Evolutionary conservation across 2,797 vertebrate genomes (phyloP).

Genomic region (Sorex maritimensis): DNA sequence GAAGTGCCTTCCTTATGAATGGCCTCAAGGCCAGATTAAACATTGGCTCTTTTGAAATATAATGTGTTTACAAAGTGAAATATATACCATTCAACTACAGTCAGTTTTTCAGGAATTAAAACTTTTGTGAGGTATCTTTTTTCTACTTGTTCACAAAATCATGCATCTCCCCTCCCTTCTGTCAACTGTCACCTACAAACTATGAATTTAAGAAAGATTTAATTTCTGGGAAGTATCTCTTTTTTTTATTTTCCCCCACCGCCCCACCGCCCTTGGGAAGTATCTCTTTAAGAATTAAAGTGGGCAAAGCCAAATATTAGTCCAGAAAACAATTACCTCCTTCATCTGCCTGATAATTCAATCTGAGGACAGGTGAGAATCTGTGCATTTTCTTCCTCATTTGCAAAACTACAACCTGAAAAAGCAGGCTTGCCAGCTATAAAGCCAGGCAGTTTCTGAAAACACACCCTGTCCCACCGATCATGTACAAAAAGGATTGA

Average conservation of each 20-base stretch:
- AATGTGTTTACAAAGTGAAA: slow-evolving; percentile 63
- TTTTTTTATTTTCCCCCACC: not conserved
- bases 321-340: slow-evolving; percentile 21
- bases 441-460: slow-evolving; percentile 58
- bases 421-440: slow-evolving; percentile 34
- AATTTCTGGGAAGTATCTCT: not conserved
- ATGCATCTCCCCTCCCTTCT: not conserved
- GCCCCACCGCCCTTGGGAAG: too few species aligned
- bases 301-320: not conserved
- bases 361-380: not conserved
- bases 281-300: slow-evolving; percentile 35
- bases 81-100: not conserved
- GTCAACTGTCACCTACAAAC: slow-evolving; percentile 33
- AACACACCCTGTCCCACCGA: slow-evolving; percentile 55
- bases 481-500: slow-evolving; percentile 66
- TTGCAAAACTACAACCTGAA: slow-evolving; percentile 48
- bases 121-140: not conserved
- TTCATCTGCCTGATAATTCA: slow-evolving; percentile 22
- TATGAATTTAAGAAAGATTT: not conserved
- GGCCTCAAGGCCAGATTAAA: slow-evolving; percentile 36
- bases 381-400: slow-evolving; percentile 54
- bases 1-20: not conserved
- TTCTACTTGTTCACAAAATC: not conserved
- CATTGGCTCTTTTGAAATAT: slow-evolving; percentile 37
- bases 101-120: slow-evolving; percentile 14